A percentile compares a stretch with the other conserved stretches of the same genome.
phyloP scores from a whole-genome alignment of 2,113 vertebrate species.

The Peromyscus californicus region DNA sequence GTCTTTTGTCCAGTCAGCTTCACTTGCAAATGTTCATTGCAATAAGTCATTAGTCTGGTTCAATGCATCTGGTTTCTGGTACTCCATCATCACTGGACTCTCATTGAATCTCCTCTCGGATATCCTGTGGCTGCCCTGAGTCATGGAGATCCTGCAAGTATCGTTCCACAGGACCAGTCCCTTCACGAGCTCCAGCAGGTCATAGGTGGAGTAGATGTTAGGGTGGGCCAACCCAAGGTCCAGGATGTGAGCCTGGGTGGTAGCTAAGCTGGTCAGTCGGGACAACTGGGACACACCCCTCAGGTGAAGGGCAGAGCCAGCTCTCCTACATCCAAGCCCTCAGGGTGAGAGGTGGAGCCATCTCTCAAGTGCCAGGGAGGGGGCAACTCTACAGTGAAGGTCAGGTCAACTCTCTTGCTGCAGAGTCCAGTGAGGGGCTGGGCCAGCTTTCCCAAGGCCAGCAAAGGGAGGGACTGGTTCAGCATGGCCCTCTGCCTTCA shows the following conservation, averaged over 20 bases:
- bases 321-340: neutral
- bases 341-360: neutral
- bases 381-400: neutral
- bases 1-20: neutral
- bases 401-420: neutral
- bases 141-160: neutral
- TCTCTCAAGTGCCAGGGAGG: neutral
- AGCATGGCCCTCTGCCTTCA: neutral
- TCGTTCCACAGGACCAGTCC: neutral
- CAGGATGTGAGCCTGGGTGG: neutral
- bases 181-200: neutral
- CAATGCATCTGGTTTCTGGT: neutral
- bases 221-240: neutral
- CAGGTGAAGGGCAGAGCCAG: neutral
- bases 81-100: neutral
- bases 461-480: neutral
- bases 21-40: neutral
- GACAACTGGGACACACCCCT: neutral
- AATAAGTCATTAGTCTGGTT: neutral
- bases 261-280: neutral
- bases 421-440: neutral
- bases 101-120: neutral
- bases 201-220: neutral
- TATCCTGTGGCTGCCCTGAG: neutral
- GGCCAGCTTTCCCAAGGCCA: neutral